Percentiles rank a stretch among this genome's conserved stretches.
Conservation (phyloP, 2,888 invertebrate genomes). For the Aquatica leii region DNA sequence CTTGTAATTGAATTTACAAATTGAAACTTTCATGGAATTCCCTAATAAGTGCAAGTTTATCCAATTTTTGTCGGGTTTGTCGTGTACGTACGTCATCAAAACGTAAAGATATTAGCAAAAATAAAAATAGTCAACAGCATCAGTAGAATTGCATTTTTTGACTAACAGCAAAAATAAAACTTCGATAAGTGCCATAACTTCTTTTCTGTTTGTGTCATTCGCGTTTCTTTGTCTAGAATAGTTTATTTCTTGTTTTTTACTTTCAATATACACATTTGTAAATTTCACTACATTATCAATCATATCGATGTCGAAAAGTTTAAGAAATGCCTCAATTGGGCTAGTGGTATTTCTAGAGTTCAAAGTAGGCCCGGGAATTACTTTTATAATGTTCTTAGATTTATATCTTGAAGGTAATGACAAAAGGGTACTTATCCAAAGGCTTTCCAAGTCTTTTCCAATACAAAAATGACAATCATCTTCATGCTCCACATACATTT, state of each 20-base stretch:
- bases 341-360: neutral
- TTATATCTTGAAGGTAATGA: neutral
- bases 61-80: slow-evolving; percentile 26
- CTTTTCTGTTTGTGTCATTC: neutral
- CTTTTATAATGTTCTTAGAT: slow-evolving; percentile 5
- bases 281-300: neutral
- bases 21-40: neutral
- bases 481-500: no score
- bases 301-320: neutral
- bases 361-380: neutral
- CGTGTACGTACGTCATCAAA: slow-evolving; percentile 40
- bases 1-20: neutral
- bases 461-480: neutral
- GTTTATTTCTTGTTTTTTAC: neutral
- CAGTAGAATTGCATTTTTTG: slow-evolving; percentile 27
- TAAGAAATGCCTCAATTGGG: slow-evolving; percentile 9
- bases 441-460: neutral
- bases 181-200: slow-evolving; percentile 30
- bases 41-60: neutral
- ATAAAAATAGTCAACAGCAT: no score
- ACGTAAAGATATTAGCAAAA: slow-evolving; percentile 30
- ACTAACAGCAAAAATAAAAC: slow-evolving; percentile 32
- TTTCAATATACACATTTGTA: neutral
- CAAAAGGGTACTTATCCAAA: neutral
- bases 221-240: slow-evolving; percentile 6